Percentiles rank a stretch among this genome's conserved stretches.
These are phyloP conservation scores for Hydrocynus forskahlii DNA, from an alignment of 2,797 vertebrate species.

Conservation along the genomic window DNA sequence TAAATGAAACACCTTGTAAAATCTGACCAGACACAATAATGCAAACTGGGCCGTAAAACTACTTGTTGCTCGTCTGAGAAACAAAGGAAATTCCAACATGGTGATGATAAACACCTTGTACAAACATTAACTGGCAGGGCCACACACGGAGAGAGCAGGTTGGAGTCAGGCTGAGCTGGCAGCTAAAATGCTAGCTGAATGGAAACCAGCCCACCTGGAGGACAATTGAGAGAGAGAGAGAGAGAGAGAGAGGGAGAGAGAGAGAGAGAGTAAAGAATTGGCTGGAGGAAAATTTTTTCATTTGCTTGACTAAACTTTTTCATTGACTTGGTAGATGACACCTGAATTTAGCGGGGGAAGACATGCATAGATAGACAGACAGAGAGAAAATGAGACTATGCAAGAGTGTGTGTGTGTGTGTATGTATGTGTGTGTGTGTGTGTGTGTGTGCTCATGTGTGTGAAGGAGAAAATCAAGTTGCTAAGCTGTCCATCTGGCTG, in stretches of 20 bases:
- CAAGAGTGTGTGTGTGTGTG: no score
- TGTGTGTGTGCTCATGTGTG: neutral
- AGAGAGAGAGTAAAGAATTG: constrained; percentile 58
- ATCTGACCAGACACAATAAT: constrained; percentile 54
- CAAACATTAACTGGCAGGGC: constrained; percentile 64
- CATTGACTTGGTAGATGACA: constrained; percentile 64
- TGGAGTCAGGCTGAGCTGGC: constrained; percentile 60
- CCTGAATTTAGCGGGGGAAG: constrained; percentile 54
- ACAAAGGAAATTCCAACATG: constrained; percentile 44
- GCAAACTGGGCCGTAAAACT: constrained; percentile 54
- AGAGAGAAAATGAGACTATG: constrained; percentile 64
- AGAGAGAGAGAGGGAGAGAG: constrained; percentile 62
- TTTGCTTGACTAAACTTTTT: constrained; percentile 69
- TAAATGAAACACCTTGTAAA: constrained; percentile 70
- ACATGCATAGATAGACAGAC: constrained; percentile 63
- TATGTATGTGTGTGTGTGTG: no score
- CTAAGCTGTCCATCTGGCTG: constrained; percentile 68
- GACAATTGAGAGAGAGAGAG: constrained; percentile 65
- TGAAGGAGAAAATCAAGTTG: constrained; percentile 62
- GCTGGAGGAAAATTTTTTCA: constrained; percentile 69
- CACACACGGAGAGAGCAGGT: constrained; percentile 52
- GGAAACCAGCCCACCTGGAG: constrained; percentile 63
- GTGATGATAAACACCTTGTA: constrained; percentile 63
- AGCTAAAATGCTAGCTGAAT: constrained; percentile 42
- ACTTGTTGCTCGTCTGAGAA: constrained; percentile 60